These are phyloP conservation scores for Caenorhabditis sp. DNA, from an alignment of 2,888 invertebrate species.

Conservation along the genomic window DNA sequence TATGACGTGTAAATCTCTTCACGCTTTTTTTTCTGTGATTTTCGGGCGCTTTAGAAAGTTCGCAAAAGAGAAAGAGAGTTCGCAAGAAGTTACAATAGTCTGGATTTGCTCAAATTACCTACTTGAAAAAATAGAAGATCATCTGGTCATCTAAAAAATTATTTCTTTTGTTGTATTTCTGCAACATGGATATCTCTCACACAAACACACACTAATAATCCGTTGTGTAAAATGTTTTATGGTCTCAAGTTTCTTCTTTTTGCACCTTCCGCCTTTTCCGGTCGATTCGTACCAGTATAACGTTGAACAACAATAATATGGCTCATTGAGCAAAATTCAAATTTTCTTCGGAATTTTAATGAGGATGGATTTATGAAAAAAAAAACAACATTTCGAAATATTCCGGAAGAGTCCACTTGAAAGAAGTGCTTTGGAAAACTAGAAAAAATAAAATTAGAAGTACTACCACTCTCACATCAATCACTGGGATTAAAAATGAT, in stretches of 20 bases:
- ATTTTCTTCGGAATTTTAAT: no score
- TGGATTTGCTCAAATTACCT: neutral
- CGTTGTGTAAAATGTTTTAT: neutral
- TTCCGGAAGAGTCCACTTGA: no score
- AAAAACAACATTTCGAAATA: no score
- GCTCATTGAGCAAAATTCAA: neutral
- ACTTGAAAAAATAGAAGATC: neutral
- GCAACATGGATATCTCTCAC: neutral
- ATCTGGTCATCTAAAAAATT: neutral
- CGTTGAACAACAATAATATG: neutral
- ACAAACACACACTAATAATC: neutral
- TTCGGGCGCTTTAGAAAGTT: no score
- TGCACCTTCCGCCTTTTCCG: neutral
- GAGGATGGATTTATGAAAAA: no score
- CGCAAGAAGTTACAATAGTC: no score
- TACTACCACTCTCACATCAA: neutral
- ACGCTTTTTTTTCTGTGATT: neutral
- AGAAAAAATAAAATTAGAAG: no score
- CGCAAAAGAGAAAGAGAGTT: no score
- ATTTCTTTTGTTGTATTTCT: no score
- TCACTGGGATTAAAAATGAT: neutral
- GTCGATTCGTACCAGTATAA: neutral
- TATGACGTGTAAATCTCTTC: neutral
- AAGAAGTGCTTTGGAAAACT: no score
- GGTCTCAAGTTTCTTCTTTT: neutral